Evolutionary conservation across 2,888 invertebrate species (phyloP).

Genomic region (Ophioninae sp.): DNA sequence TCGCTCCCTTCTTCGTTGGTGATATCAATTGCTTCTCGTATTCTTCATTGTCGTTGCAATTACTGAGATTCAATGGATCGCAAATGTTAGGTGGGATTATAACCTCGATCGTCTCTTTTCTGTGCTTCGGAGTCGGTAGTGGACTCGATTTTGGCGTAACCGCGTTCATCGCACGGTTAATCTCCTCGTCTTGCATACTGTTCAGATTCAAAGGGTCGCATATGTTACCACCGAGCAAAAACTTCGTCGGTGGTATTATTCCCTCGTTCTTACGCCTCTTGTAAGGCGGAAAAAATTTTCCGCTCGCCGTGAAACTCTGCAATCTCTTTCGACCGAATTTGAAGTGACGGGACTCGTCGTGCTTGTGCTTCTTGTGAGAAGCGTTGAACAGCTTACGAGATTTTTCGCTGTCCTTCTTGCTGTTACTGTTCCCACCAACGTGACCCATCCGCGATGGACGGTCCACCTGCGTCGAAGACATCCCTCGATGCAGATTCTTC

Average conservation of each 20-base stretch:
- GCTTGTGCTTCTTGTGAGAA: constrained; percentile 78
- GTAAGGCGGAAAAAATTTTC: constrained; percentile 89
- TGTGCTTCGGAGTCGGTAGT: constrained; percentile 90
- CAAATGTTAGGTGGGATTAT: constrained; percentile 95
- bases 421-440: constrained; percentile 47
- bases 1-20: constrained; percentile 85
- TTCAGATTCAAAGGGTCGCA: constrained; percentile 97
- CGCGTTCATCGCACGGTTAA: constrained; percentile 91
- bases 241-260: constrained; percentile 95
- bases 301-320: constrained; percentile 85
- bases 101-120: constrained; percentile 92
- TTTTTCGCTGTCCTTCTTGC: constrained; percentile 77
- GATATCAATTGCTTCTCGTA: constrained; percentile 91
- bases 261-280: constrained; percentile 88
- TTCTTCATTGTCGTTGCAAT: constrained; percentile 89
- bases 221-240: constrained; percentile 96
- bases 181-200: constrained; percentile 92
- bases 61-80: constrained; percentile 92
- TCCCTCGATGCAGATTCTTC: constrained; percentile 62
- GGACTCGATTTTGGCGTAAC: constrained; percentile 97
- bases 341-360: constrained; percentile 78
- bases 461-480: constrained; percentile 82
- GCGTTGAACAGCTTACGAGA: constrained; percentile 72
- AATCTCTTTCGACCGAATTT: constrained; percentile 85
- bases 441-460: constrained; percentile 78